Evolutionary conservation across 2,888 invertebrate genomes (phyloP), one percentile per base, ranked within the genome.

Genomic region (Phasia obesa): DNA sequence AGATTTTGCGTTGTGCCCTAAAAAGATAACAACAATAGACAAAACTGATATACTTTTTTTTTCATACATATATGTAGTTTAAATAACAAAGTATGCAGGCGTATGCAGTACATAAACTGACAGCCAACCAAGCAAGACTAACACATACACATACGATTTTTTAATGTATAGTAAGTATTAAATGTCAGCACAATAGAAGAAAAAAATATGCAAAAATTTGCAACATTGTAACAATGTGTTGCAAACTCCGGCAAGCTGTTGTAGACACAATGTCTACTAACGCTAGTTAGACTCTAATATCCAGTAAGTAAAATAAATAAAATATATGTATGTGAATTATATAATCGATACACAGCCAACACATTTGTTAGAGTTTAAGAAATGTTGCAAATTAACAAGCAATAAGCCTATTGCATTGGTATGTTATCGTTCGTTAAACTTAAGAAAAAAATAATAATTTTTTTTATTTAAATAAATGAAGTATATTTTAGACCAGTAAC

Each of bases 241-340:
- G 44, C 42, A 42, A 79, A 79, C 78, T 65, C 65, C 51, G 42
- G 21, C 42, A 65, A 78, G 65, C 65, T 79, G 73, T 67, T 73
- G 79, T 44, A 79, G 79, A 79, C 73, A 67, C 62, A 70, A 47
- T 73, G 77, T 73, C 78, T 73, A 79, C 71, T 79, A 71, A 79
- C 73, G 78, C 73, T 65, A 71, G 59, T 51, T 73, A 31, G 60
- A 69, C 51, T 35, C 55, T 23, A 44, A 53, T 69, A 62, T n/a
- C 27, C 25, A 59, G 19, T 60, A 9, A 47, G 38, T 51, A 15
- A 38, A 49, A 1, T 15, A 44, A 11, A 42, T 1, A 59, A 15
- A 17, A 35, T 47, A 64, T 23, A 23, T 57, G 23, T 27, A 65
- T 57, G 23, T 27, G 57, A 21, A 74, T 73, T 73, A 44, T 62